phyloP scores from a whole-genome alignment of 2,113 vertebrate species.

The Anser cygnoides region DNA sequence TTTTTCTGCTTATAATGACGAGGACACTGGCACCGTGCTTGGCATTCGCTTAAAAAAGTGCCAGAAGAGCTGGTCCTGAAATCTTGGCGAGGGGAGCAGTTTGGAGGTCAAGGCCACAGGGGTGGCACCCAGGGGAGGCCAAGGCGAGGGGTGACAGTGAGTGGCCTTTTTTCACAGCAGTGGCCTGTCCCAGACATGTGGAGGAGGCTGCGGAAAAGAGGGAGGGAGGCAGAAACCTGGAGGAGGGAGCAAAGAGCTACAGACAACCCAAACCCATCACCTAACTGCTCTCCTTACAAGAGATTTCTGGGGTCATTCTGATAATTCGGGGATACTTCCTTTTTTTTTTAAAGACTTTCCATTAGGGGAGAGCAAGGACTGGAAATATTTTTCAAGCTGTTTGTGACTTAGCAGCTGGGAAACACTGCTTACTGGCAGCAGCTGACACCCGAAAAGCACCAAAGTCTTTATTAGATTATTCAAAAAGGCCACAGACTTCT shows the following conservation, averaged over 20 bases:
- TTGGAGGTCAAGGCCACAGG: too few species aligned
- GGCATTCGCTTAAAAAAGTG: background rate
- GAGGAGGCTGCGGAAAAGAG: background rate
- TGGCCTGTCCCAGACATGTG: background rate
- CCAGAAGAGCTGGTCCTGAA: background rate
- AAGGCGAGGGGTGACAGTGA: too few species aligned
- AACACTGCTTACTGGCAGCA: conserved; percentile 45
- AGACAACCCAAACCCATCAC: background rate
- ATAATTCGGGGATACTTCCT: background rate
- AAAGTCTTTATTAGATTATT: conserved; percentile 53
- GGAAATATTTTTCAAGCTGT: conserved; percentile 49
- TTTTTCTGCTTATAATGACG: background rate
- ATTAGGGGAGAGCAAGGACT: background rate
- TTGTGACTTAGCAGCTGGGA: conserved; percentile 64
- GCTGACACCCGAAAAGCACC: conserved; percentile 42
- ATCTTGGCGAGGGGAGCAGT: too few species aligned
- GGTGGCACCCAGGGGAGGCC: too few species aligned
- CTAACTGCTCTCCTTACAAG: background rate
- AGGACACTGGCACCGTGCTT: background rate
- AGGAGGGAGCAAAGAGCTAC: background rate
- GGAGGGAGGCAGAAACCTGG: background rate
- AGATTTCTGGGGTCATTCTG: conserved; percentile 38
- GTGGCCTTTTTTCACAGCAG: too few species aligned
- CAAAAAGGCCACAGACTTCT: conserved; percentile 12
- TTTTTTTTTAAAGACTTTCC: background rate